Evolutionary conservation across 1,140 invertebrate species (phyloP), one percentile per base, ranked within the genome.

Genomic region (Drosophila ohnishii): DNA sequence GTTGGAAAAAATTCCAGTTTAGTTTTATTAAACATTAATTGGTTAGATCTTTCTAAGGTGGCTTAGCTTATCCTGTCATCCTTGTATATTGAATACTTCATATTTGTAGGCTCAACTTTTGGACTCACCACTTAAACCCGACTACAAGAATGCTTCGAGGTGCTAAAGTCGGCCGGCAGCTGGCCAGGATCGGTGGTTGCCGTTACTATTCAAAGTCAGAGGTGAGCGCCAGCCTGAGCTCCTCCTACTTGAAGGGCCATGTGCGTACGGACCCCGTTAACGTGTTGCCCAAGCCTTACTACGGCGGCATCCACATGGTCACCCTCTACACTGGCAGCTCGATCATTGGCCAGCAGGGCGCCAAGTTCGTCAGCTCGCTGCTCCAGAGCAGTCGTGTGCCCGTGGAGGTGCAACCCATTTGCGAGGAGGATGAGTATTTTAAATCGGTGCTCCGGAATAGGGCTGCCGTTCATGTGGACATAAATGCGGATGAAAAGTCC

Each of bases 361-460:
- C 78, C 34, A 59, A 71, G 5, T 90, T 76, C 51, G 82, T 90
- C 25, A 56, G 22, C 10, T 71, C 85, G 0, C 28, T 90, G 51
- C 51, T 90, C 14, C 59, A 48, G 14, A 77, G 71, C 30, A 69
- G 80, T n/a, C 62, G 70, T 5, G 84, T 90, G 7, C 88, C 88
- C 1, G 75, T 90, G 1, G 78, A 71, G 5, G 59, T 82, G 25
- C 80, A 90, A 45, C 47, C 35, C 3, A 85, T 90, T 30, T 13
- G 19, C 1, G 19, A 70, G 8, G 50, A 55, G 5, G 51, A 63
- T 1, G 88, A 90, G 37, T 90, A 85, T 32, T 71, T 72, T 3
- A 77, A 75, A 16, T 85, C 88, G 28, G 88, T 90, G 48, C 14
- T 82, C 13, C 73, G 88, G 0, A 90, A 90, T 40, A 72, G 79